Evolutionary conservation across 2,888 invertebrate genomes (phyloP).

Genomic region (Dendrolimus houi): DNA sequence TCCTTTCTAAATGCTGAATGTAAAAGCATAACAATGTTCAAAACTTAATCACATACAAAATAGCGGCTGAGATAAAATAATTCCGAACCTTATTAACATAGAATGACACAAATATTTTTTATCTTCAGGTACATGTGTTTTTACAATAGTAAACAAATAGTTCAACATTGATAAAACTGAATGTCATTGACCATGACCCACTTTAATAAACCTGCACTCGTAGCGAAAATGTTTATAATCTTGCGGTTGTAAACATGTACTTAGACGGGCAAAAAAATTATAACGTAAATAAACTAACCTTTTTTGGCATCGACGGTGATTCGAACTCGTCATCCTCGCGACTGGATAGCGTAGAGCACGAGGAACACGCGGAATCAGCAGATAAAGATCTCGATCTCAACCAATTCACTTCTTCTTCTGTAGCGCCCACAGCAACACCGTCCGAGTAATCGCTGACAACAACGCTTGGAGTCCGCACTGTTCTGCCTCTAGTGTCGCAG

Average conservation of each 20-base stretch:
- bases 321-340: constrained; percentile 80
- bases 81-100: not conserved
- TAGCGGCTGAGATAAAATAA: not conserved
- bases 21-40: too few relatives aligned
- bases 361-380: constrained; percentile 84
- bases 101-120: not conserved
- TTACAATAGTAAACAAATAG: not conserved
- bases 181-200: not conserved
- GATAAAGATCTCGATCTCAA: constrained; percentile 68
- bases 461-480: constrained; percentile 89
- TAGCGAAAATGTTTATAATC: not conserved
- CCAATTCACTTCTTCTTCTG: constrained; percentile 65
- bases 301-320: constrained; percentile 61
- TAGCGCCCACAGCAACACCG: constrained; percentile 68
- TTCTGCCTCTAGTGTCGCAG: constrained; percentile 66
- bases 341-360: constrained; percentile 84
- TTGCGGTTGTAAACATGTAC: not conserved
- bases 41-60: too few relatives aligned
- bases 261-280: constrained; percentile 3
- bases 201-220: not conserved
- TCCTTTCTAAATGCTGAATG: too few relatives aligned
- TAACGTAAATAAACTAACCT: constrained; percentile 47
- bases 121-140: not conserved
- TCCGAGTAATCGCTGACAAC: constrained; percentile 93
- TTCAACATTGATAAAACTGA: not conserved